Conservation (phyloP, 2,888 invertebrate genomes). For the Timema cristinae region DNA sequence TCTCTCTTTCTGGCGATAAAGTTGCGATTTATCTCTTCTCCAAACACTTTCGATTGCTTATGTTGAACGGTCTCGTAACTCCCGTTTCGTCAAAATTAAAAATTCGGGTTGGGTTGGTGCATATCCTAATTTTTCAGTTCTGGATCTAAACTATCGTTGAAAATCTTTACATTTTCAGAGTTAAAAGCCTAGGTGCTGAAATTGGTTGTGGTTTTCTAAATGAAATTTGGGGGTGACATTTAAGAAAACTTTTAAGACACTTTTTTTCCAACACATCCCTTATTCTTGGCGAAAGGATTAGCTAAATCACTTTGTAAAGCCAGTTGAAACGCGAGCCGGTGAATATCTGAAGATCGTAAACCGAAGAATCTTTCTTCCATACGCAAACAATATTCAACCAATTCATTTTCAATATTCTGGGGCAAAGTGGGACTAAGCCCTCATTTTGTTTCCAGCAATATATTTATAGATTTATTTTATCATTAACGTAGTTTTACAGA, state of each 20-base stretch:
- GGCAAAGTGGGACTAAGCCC: not conserved
- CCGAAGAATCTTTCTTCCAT: constrained; percentile 8
- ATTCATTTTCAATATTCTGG: not conserved
- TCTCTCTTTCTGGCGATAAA: too few relatives aligned
- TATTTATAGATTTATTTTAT: not conserved
- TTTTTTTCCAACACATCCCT: not conserved
- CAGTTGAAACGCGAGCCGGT: not conserved
- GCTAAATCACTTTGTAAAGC: not conserved
- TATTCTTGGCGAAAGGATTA: not conserved
- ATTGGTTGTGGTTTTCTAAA: not conserved
- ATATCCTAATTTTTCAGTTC: not conserved
- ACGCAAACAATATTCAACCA: not conserved
- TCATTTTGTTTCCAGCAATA: not conserved
- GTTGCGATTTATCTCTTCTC: not conserved
- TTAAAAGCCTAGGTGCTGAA: not conserved
- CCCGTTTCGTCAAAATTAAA: not conserved
- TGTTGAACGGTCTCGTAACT: not conserved
- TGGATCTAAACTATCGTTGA: not conserved
- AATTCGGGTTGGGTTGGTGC: not conserved
- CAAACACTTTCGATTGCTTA: not conserved
- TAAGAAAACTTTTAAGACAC: not conserved
- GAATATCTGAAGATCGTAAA: not conserved
- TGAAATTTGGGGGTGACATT: not conserved
- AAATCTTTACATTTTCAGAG: not conserved
- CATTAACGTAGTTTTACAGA: not conserved